Conservation (phyloP, 30 jellyfish, hydroid and myxozoan species). For the Sanderia malayensis region DNA sequence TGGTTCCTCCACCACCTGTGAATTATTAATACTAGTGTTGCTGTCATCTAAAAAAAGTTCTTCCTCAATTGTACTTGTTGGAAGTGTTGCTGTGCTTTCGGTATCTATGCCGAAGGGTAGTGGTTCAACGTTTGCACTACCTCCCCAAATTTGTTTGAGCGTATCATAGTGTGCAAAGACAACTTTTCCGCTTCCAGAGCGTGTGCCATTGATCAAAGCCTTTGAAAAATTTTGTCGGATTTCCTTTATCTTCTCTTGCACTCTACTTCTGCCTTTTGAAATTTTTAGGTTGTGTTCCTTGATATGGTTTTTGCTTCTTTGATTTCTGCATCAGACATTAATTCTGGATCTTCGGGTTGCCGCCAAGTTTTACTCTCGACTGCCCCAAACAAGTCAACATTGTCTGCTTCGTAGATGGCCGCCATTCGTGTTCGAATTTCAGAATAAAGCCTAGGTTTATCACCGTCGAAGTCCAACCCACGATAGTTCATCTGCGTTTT, state of each 20-base stretch:
- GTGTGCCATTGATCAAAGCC: constrained; percentile 34
- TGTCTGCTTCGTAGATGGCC: neutral
- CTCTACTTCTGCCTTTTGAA: constrained; percentile 27
- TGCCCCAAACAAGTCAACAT: constrained; percentile 10
- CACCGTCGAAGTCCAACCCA: constrained; percentile 33
- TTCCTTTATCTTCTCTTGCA: constrained; percentile 18
- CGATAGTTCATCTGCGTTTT: constrained; percentile 11
- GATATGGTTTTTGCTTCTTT: neutral
- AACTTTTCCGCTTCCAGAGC: constrained; percentile 43
- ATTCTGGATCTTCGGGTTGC: constrained; percentile 6
- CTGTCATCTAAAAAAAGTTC: neutral
- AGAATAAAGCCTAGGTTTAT: constrained; percentile 12
- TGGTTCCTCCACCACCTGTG: neutral
- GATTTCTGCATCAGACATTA: constrained; percentile 8
- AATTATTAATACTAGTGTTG: neutral
- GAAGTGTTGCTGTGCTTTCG: neutral
- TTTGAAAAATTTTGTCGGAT: constrained; percentile 32
- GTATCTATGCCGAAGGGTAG: neutral
- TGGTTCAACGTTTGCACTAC: constrained; percentile 18
- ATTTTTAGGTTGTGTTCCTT: neutral
- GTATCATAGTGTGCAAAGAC: constrained; percentile 27
- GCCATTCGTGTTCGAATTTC: constrained; percentile 8
- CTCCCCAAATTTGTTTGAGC: constrained; percentile 33
- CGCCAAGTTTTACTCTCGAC: neutral
- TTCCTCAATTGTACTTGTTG: neutral